Base-by-base conservation (phyloP, 1,140 invertebrate species). In the Thalassaphorura encarpata region DNA sequence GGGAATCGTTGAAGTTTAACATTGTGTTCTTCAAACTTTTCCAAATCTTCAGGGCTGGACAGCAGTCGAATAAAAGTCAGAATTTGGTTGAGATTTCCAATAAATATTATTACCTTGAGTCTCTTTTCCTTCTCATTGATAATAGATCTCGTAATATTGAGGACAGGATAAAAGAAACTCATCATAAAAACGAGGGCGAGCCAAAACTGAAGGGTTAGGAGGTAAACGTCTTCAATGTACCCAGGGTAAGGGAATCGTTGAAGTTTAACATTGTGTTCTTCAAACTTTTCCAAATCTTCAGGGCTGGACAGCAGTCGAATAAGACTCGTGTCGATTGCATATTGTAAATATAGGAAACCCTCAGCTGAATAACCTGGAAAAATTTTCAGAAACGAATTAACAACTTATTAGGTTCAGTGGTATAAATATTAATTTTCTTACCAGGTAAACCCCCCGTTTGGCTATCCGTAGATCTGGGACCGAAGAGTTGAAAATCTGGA, bases 141-240 rank as follows among this genome's bases (percentile, higher is more conserved):
- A 62, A 80, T 75, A 50, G 76, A 75, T 68, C 81, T 87, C 8
- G 87, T 83, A 24, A 85, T 83, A 67, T 86, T 84, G 3, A 86
- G 81, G 54, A 82, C 81, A 0, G 86, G 82, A 68, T 85, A 83
- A 1, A 84, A 77, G 66, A 87, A 87, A 66, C 82, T 84, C 1
- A 88, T 67, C 73, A 87, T 78, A 50, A 88, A 80, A 42, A 91
- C 80, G 54, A 88, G 72, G 0, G 84, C 82, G 50, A 88, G 78
- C 65, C 86, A 81, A 55, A 76, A 74, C 65, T 83, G 77, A 46
- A 83, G 67, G n/a, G 79, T 79, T 50, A 78, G 72, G 23, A 84
- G 66, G 53, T 88, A 74, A 15, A 77, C 76, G 69, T 90, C 87
- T 52, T 78, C 75, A 19, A 79, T 75, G 68, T 82, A 89, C 16